Conservation (phyloP, 1,140 invertebrate species). For the Apolygus lucorum region DNA sequence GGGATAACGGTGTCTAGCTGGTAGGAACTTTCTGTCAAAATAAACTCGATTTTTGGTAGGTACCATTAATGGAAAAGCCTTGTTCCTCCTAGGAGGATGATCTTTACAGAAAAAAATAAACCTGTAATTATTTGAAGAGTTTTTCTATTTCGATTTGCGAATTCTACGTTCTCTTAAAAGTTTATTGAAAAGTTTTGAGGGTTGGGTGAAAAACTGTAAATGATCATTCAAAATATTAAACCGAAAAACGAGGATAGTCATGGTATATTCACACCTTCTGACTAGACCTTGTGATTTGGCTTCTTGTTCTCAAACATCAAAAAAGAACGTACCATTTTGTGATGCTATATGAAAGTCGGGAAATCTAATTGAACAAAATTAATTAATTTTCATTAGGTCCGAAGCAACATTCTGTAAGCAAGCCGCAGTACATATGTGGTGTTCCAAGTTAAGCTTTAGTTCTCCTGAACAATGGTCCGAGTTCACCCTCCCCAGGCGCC, state of each 20-base stretch:
- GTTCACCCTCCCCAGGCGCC: background rate
- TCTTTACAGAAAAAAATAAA: no score
- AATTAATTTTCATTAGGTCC: constrained; percentile 2
- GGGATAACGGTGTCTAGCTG: no score
- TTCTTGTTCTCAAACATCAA: background rate
- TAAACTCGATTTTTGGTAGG: no score
- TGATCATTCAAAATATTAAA: background rate
- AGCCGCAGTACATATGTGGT: constrained; percentile 4
- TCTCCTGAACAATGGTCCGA: constrained; percentile 10
- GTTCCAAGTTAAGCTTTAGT: constrained; percentile 12
- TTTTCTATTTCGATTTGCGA: no score
- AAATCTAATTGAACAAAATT: background rate
- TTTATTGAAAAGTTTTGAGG: no score
- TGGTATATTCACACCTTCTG: background rate
- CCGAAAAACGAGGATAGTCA: no score
- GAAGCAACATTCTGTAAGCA: background rate
- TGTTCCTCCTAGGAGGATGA: no score
- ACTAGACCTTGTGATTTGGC: background rate
- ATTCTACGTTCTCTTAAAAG: no score
- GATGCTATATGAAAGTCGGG: background rate
- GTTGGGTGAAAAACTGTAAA: background rate
- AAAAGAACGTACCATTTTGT: background rate
- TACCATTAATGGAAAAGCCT: no score
- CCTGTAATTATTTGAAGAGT: no score
- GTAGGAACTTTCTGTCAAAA: no score